Base-by-base conservation (phyloP, 2,888 invertebrate genomes). In the Smittia aterrima region DNA sequence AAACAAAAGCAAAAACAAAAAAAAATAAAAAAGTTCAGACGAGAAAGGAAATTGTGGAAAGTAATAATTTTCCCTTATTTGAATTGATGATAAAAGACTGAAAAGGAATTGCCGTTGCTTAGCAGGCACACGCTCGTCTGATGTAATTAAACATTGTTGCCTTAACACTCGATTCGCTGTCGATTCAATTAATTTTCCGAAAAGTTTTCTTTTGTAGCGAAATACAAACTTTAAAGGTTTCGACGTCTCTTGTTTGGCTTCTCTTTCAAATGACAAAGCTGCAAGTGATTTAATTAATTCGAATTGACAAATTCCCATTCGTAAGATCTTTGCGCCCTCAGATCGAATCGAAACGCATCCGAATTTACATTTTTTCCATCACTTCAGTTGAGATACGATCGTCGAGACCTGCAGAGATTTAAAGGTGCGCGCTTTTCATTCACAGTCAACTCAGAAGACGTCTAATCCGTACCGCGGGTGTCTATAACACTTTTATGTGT, bases 341-440 rank as follows among this genome's bases (percentile, higher is more conserved):
- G 22, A 38, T 38, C 1, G 24, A 13, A 66, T 27, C 7, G 20
- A 38, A 24, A 3, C 11, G 72, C 72, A 72, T 58, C 72, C 72
- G 72, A 11, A 72, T 72, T 72, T 72, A 72, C 58, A 72, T 72
- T 20, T 66, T 62, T 66, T 13, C 20, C n/a, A n/a, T 25, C 20
- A 4, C 2, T 62, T 62, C 25, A 24, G n/a, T 16, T 54, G n/a
- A n/a, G 22, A 47, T 67, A 41, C 24, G 47, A 67, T 67, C 47
- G 22, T 2, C 32, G 32, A 71, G 20, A 38, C 58, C 32, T 24
- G 62, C 62, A 40, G 40, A 62, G 72, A 40, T 38, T 62, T 38
- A 40, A 72, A 72, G 72, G 72, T 72, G 72, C 41, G 72, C 62
- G 18, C 62, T 58, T 40, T 71, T 72, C 62, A 72, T 72, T 72